Conservation (phyloP, 2,113 vertebrate genomes). For the Cyanistes caeruleus region DNA sequence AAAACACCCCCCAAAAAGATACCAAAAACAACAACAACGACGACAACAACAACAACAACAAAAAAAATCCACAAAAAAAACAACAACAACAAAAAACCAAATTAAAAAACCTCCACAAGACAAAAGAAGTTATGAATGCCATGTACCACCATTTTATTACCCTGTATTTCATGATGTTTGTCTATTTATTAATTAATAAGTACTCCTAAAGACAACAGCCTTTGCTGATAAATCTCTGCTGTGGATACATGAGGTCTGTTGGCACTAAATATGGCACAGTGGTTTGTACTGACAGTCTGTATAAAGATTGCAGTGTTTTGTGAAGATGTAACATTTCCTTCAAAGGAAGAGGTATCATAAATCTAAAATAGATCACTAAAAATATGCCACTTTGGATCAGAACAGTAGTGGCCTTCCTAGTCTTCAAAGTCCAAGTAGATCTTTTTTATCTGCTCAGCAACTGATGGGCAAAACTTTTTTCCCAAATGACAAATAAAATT, state of each 20-base stretch:
- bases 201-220: background rate
- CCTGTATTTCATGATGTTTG: background rate
- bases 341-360: background rate
- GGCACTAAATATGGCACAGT: background rate
- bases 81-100: too few relatives aligned
- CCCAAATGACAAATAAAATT: background rate
- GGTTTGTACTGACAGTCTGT: background rate
- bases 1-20: fast-evolving
- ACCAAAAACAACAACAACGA: background rate
- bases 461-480: background rate
- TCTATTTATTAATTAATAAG: background rate
- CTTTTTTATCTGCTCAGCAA: background rate
- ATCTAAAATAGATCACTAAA: background rate
- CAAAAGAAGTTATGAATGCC: background rate
- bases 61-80: too few relatives aligned
- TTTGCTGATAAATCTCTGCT: background rate
- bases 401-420: background rate
- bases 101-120: too few relatives aligned
- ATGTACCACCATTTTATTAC: background rate
- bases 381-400: background rate
- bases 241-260: background rate
- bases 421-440: background rate
- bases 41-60: too few relatives aligned
- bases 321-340: background rate
- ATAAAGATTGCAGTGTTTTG: background rate